phyloP scores from a whole-genome alignment of 2,797 vertebrate species.

The Artibeus jamaicensis region DNA sequence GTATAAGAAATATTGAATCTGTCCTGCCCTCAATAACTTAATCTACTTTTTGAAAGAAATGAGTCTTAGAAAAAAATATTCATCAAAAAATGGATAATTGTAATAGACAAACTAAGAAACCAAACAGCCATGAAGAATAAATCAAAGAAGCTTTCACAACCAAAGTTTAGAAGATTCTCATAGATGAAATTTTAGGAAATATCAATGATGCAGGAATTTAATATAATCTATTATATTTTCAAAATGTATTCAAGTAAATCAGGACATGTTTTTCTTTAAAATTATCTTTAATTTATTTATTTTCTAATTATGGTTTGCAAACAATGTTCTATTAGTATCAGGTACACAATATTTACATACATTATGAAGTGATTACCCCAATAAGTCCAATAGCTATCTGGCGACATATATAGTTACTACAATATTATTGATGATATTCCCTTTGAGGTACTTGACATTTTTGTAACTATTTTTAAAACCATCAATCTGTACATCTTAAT shows the following conservation, averaged over 20 bases:
- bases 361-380: neutral
- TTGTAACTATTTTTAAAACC: neutral
- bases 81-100: neutral
- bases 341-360: neutral
- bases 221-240: neutral
- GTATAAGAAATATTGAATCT: neutral
- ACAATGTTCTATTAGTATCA: neutral
- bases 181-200: constrained; percentile 30
- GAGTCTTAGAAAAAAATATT: neutral
- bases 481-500: neutral
- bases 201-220: neutral
- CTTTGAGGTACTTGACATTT: neutral
- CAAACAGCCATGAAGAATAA: neutral
- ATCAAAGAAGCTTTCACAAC: neutral
- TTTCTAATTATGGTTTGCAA: neutral
- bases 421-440: neutral
- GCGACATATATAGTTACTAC: neutral
- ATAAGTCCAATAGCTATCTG: too few relatives aligned
- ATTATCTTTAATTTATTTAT: neutral
- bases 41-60: neutral
- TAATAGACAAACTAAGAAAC: neutral
- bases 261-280: neutral
- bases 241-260: neutral
- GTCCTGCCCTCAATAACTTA: neutral
- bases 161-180: neutral